These are phyloP conservation scores for Thunnus albacares DNA, from an alignment of 2,797 vertebrate genomes.

Conservation along the genomic window DNA sequence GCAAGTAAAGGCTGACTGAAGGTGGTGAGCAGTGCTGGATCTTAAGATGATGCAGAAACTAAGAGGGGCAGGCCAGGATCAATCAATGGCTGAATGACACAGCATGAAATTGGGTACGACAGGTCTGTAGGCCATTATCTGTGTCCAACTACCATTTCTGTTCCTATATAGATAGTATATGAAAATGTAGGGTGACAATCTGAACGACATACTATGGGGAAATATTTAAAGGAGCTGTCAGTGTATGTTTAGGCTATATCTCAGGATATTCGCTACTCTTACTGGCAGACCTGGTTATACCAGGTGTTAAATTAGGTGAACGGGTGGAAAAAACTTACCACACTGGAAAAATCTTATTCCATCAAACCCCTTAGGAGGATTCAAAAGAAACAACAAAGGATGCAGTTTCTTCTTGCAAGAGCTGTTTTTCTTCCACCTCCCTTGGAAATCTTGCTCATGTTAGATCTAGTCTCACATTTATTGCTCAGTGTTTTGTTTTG, in stretches of 20 bases:
- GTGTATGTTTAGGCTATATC: slow-evolving; percentile 47
- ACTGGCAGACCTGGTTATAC: slow-evolving; percentile 20
- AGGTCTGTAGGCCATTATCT: slow-evolving; percentile 72
- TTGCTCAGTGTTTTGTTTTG: slow-evolving; percentile 50
- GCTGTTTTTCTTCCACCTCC: slow-evolving; percentile 28
- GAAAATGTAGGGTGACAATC: slow-evolving; percentile 65
- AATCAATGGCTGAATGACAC: slow-evolving; percentile 75
- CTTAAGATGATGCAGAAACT: slow-evolving; percentile 66
- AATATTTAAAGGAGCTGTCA: slow-evolving; percentile 58
- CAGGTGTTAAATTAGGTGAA: slow-evolving; percentile 46
- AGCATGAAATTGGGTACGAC: slow-evolving; percentile 74
- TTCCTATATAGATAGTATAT: slow-evolving; percentile 51
- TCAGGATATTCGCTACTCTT: slow-evolving; percentile 36
- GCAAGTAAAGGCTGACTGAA: slow-evolving; percentile 66
- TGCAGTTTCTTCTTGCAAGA: slow-evolving; percentile 41
- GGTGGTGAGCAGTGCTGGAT: slow-evolving; percentile 57
- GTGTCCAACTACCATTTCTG: slow-evolving; percentile 58
- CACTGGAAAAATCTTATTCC: slow-evolving; percentile 25
- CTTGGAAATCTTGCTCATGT: slow-evolving; percentile 22
- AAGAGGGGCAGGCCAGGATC: slow-evolving; percentile 63
- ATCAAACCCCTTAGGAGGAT: slow-evolving; percentile 38
- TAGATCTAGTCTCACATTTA: slow-evolving; percentile 33
- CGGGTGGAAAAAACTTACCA: slow-evolving; percentile 16
- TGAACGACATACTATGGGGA: slow-evolving; percentile 51
- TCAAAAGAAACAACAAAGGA: slow-evolving; percentile 54